phyloP scores from a whole-genome alignment of 2,888 invertebrate species.

The Strigamia maritima region DNA sequence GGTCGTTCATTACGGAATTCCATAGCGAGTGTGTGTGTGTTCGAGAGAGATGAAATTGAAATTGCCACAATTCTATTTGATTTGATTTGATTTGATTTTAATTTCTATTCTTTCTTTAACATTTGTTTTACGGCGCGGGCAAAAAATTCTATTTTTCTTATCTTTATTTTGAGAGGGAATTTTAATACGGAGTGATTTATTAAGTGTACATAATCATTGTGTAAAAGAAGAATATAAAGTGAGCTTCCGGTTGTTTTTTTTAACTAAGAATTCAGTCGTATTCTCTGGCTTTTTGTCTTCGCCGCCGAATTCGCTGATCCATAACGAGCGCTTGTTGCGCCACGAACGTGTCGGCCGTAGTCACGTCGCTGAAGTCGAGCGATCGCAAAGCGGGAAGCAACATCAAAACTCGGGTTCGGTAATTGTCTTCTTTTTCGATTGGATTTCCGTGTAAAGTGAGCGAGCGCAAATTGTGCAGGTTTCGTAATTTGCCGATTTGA shows the following conservation, averaged over 20 bases:
- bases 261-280: no score
- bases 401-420: slow-evolving; percentile 45
- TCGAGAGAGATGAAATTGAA: no score
- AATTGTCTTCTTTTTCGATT: slow-evolving; percentile 49
- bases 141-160: no score
- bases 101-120: not conserved
- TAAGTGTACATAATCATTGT: not conserved
- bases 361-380: slow-evolving; percentile 45
- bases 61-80: no score
- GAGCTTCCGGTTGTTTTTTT: no score
- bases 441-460: slow-evolving; percentile 49
- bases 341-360: not conserved
- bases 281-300: no score
- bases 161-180: no score
- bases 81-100: not conserved
- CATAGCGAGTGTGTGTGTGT: slow-evolving; percentile 54
- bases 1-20: slow-evolving; percentile 81
- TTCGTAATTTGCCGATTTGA: not conserved
- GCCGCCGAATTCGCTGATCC: no score
- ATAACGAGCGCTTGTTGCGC: not conserved
- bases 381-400: slow-evolving; percentile 45
- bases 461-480: slow-evolving; percentile 45
- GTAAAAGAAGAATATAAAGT: not conserved
- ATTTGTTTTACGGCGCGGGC: no score
- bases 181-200: no score